Evolutionary conservation across 1,140 invertebrate species (phyloP).

Genomic region (Drosophila pandora): DNA sequence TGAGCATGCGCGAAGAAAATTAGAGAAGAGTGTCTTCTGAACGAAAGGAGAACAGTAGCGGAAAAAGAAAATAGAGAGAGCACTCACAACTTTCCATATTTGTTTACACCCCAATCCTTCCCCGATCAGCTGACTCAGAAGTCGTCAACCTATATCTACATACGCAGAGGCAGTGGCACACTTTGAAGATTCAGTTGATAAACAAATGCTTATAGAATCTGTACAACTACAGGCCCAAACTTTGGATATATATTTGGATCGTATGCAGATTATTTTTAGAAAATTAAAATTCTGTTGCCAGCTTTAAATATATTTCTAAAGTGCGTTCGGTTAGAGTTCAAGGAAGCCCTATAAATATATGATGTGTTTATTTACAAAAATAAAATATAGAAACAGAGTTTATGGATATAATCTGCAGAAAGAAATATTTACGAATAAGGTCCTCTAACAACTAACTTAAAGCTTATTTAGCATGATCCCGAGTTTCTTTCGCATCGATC

Average conservation of each 20-base stretch:
- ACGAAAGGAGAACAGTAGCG: too few relatives aligned
- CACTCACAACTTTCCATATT: slow-evolving; percentile 9
- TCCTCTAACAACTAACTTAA: not conserved
- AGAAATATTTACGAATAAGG: too few relatives aligned
- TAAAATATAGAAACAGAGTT: not conserved
- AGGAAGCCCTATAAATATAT: not conserved
- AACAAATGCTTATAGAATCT: slow-evolving; percentile 32
- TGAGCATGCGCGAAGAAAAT: not conserved
- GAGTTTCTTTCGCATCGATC: too few relatives aligned
- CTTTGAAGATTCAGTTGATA: slow-evolving; percentile 26
- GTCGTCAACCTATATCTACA: slow-evolving; percentile 44
- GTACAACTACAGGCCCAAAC: slow-evolving; percentile 5
- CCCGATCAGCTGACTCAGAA: slow-evolving; percentile 33
- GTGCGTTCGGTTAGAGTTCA: slow-evolving; percentile 7
- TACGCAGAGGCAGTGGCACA: slow-evolving; percentile 47
- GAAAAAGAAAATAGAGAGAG: not conserved
- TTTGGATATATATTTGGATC: slow-evolving; percentile 12
- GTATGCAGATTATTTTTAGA: slow-evolving; percentile 18
- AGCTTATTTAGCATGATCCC: not conserved
- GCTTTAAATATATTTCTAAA: slow-evolving; percentile 34
- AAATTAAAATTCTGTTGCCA: slow-evolving; percentile 44
- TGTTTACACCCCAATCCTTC: slow-evolving; percentile 43
- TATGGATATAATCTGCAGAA: too few relatives aligned
- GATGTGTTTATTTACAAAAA: not conserved
- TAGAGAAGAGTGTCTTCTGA: not conserved